Evolutionary conservation across 2,888 invertebrate species (phyloP).

Genomic region (Lydus trimaculatus): DNA sequence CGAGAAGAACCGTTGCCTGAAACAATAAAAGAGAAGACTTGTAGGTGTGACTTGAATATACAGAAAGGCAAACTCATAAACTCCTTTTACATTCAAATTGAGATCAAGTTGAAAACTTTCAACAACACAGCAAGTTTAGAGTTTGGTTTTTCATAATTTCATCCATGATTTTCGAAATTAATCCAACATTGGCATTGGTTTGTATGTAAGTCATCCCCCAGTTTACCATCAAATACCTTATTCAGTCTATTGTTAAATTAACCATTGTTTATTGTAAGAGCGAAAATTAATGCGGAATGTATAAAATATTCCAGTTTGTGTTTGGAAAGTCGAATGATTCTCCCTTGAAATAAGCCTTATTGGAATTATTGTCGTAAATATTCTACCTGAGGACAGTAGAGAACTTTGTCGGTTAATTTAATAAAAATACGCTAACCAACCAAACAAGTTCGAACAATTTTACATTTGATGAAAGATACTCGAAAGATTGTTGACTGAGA

Average conservation of each 20-base stretch:
- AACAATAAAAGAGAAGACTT: slow-evolving; percentile 52
- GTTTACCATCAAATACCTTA: neutral
- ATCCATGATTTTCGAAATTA: neutral
- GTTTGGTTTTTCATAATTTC: slow-evolving; percentile 6
- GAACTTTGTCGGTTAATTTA: neutral
- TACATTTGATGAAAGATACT: neutral
- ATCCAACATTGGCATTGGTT: neutral
- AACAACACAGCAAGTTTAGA: neutral
- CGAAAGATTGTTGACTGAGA: neutral
- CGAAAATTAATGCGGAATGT: neutral
- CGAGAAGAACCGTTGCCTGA: slow-evolving; percentile 54
- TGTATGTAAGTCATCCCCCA: neutral
- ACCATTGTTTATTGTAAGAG: slow-evolving; percentile 5
- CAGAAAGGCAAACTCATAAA: slow-evolving; percentile 36
- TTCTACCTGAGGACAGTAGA: neutral
- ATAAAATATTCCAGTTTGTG: neutral
- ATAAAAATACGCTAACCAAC: neutral
- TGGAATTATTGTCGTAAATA: neutral
- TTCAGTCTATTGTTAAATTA: slow-evolving; percentile 1
- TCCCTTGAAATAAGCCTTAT: neutral
- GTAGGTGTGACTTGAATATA: slow-evolving; percentile 52
- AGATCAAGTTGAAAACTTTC: slow-evolving; percentile 23
- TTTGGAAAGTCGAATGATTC: neutral
- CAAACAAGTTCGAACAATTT: too few relatives aligned
- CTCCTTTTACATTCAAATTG: slow-evolving; percentile 36